Evolutionary conservation across 2,797 vertebrate genomes (phyloP).

Genomic region (Spatula clypeata): DNA sequence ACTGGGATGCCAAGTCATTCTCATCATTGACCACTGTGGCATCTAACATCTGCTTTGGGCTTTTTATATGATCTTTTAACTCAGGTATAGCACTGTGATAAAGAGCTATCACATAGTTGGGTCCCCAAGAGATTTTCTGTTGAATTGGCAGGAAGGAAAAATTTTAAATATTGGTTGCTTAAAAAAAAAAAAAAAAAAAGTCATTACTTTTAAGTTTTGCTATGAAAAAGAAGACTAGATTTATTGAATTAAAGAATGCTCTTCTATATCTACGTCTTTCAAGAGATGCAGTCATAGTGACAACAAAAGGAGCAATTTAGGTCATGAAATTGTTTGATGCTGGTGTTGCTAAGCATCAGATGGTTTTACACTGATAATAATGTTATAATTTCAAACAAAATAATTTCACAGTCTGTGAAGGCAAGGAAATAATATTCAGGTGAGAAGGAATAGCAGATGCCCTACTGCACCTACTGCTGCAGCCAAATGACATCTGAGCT

Average conservation of each 20-base stretch:
- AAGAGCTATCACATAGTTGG: neutral
- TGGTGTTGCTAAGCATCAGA: neutral
- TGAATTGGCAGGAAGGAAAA: neutral
- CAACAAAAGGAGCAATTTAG: neutral
- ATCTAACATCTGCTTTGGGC: neutral
- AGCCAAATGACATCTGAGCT: neutral
- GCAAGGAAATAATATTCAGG: neutral
- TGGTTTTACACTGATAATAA: neutral
- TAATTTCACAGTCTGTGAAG: neutral
- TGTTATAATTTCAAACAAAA: neutral
- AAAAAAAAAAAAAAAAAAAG: neutral
- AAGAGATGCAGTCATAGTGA: neutral
- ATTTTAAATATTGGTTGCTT: neutral
- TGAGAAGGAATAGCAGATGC: neutral
- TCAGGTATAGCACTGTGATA: neutral
- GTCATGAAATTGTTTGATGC: neutral
- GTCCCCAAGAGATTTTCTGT: neutral
- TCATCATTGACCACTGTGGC: neutral
- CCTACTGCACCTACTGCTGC: neutral
- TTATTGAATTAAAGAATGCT: neutral
- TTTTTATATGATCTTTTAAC: neutral
- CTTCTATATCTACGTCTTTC: rapidly evolving
- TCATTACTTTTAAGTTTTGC: neutral
- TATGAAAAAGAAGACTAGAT: neutral
- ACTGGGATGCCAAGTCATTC: neutral